Evolutionary conservation across 2,888 invertebrate species (phyloP), one percentile per base, ranked within the genome.

Genomic region (Dynastes grantii): DNA sequence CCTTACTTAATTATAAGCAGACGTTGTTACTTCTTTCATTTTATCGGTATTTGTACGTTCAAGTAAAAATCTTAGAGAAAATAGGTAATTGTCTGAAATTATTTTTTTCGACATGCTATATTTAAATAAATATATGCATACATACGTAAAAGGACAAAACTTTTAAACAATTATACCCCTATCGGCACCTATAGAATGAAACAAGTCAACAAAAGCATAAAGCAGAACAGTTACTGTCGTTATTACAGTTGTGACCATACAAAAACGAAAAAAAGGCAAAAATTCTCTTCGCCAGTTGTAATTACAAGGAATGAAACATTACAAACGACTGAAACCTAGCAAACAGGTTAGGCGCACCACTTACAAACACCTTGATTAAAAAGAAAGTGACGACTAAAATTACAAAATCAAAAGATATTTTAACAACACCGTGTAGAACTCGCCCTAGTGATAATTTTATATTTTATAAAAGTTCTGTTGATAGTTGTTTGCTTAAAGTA

Each of bases 121-220:
- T 75, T 61, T n/a, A n/a, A n/a, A n/a, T n/a, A 53, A 55, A 55
- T 71, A 71, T 58, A 37, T 37, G 45, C 32, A 22, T 37, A 37
- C n/a, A 13, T 37, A 53, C 70, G 53, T 61, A 61, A 75, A 61
- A 75, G 73, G 73, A 75, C 29, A 49, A 27, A 49, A 61, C 29
- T 16, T 75, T 63, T 63, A 45, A 75, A 75, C 73, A 75, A 75
- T 75, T 75, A 75, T 37, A 58, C 22, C 73, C 73, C 61, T 75
- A 75, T 75, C 73, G 45, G 61, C 73, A 75, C 45, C 27, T 61
- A 49, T n/a, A n/a, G 55, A 45, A 13, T 2, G 58, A 55, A 68
- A 51, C 68, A 51, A 68, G 51, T n/a, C 55, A 9, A 51, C 22
- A 8, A 13, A 67, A 45, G 40, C 16, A 51, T 49, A n/a, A 16